Base-by-base conservation (phyloP, 2,888 invertebrate species). In the Drosophila suboccidentalis region DNA sequence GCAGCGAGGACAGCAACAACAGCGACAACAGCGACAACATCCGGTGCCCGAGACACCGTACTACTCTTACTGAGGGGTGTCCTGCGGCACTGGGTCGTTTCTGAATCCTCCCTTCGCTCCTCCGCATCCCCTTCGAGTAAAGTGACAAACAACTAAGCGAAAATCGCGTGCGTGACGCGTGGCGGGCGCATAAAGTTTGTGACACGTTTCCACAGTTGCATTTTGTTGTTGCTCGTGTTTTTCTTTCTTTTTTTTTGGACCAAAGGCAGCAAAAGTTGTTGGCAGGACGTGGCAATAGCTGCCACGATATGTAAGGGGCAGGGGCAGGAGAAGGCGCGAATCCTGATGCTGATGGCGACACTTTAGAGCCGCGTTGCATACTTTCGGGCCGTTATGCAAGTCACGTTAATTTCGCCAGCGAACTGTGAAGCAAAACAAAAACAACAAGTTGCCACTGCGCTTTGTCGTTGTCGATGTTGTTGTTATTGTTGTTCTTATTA, bases 141-240 rank as follows among this genome's bases (percentile, higher is more conserved):
- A 85, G 84, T 85, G 84, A 87, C 84, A 85, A 85, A 85, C 84
- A 87, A 85, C 84, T 85, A 82, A 85, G 86, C 84, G 84, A 85
- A 87, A 85, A 85, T 85, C 84, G 88, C 87, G 84, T 83, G 88
- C 85, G 87, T 88, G 85, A 88, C 84, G 88, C 88, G 87, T 86
- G 82, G 78, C 87, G 75, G 78, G 75, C 70, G 86, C 84, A 85
- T 87, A 87, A 85, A 85, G 81, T 84, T 84, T 84, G 71, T 84
- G 84, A 84, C 84, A 84, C 84, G 84, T 84, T 84, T 84, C 82
- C 87, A 85, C 78, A 82, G 84, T 85, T 84, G 84, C 87, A 84
- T 69, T 87, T 62, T 75, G 76, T 69, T 74, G 71, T 61, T 78
- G 55, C 64, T 67, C 58, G 1, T 54, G 38, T 55, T 26, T 36